phyloP scores from a whole-genome alignment of 2,113 vertebrate genomes.

The Meriones unguiculatus region DNA sequence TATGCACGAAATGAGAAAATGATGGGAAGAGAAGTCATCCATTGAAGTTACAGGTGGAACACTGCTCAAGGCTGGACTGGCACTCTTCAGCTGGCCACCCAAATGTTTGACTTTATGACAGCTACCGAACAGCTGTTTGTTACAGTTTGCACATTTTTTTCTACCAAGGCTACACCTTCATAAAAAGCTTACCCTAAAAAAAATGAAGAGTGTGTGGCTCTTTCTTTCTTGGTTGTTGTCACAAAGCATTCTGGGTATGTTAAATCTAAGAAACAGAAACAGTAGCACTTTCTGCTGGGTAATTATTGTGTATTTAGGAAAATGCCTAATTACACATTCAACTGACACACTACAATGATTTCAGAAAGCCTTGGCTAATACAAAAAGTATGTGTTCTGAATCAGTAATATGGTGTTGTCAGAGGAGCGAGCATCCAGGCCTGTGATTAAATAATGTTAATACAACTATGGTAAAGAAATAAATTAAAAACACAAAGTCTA shows the following conservation, averaged over 20 bases:
- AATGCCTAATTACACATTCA: slow-evolving; percentile 79
- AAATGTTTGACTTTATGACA: background rate
- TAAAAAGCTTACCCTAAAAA: slow-evolving; percentile 22
- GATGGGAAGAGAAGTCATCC: background rate
- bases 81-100: background rate
- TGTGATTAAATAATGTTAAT: slow-evolving; percentile 76
- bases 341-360: slow-evolving; percentile 75
- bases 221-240: background rate
- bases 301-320: slow-evolving; percentile 76
- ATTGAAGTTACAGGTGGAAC: background rate
- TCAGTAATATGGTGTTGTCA: slow-evolving; percentile 71
- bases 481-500: slow-evolving; percentile 61
- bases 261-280: slow-evolving; percentile 65
- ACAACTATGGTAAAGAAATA: slow-evolving; percentile 66
- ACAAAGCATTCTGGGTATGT: slow-evolving; percentile 42
- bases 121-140: background rate
- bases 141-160: background rate
- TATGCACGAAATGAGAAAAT: background rate
- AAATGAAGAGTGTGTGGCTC: background rate
- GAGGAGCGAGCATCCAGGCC: slow-evolving; percentile 69
- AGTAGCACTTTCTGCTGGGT: slow-evolving; percentile 66
- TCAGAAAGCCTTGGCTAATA: slow-evolving; percentile 74
- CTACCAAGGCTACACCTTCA: background rate
- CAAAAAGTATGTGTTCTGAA: slow-evolving; percentile 68
- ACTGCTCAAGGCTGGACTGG: background rate